phyloP scores from a whole-genome alignment of 2,797 vertebrate species.

The Orientallactaga sibirica region DNA sequence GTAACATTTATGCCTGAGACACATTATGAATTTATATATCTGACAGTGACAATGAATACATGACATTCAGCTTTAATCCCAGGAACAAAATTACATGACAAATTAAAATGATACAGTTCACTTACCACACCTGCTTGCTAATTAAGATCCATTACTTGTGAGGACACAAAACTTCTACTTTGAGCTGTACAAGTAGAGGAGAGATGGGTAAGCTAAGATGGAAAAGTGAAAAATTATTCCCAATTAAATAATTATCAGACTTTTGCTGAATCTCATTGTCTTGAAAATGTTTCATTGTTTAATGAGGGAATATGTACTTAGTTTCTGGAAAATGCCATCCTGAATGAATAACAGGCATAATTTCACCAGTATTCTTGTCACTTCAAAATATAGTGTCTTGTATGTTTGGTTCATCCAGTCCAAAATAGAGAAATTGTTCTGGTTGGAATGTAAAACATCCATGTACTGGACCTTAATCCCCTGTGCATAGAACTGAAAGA shows the following conservation, averaged over 20 bases:
- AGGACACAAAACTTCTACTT: background rate
- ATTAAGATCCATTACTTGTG: slow-evolving; percentile 40
- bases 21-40: background rate
- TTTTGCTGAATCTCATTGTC: background rate
- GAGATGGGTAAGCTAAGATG: background rate
- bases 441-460: background rate
- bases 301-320: background rate
- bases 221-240: background rate
- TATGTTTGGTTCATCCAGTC: background rate
- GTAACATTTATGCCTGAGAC: slow-evolving; percentile 42
- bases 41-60: slow-evolving; percentile 3
- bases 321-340: background rate
- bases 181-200: background rate
- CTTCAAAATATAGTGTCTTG: background rate
- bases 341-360: background rate
- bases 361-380: background rate
- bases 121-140: slow-evolving; percentile 59
- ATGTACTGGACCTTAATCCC: background rate
- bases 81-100: slow-evolving; percentile 13
- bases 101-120: slow-evolving; percentile 44
- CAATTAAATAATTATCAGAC: background rate
- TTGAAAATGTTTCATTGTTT: background rate
- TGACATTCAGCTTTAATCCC: slow-evolving; percentile 16
- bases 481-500: fast-evolving
- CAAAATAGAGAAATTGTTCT: background rate